phyloP scores from a whole-genome alignment of 2,113 vertebrate genomes.

The Hystrix cristata region DNA sequence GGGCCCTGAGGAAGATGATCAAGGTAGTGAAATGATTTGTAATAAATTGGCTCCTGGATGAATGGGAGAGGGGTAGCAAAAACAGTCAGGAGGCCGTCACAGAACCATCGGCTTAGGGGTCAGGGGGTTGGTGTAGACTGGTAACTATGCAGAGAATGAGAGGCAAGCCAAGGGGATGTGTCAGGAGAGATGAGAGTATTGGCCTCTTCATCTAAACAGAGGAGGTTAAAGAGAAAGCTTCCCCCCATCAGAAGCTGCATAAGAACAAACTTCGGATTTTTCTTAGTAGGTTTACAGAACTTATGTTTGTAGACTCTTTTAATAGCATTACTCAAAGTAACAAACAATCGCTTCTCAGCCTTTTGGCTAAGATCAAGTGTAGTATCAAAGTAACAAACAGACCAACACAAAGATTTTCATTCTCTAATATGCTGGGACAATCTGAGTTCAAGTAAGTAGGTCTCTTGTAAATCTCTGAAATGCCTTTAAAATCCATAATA shows the following conservation, averaged over 20 bases:
- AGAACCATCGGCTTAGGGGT: accelerated
- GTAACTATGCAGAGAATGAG: accelerated
- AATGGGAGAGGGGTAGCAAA: neutral
- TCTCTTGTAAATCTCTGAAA: slow-evolving; percentile 3
- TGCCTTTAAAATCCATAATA: slow-evolving; percentile 34
- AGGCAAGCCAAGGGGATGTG: neutral
- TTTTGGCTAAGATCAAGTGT: no score
- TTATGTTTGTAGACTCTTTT: neutral
- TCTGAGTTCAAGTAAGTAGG: neutral
- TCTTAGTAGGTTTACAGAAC: neutral
- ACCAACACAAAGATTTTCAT: neutral
- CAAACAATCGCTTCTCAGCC: neutral
- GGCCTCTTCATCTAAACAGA: neutral
- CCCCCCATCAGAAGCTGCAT: neutral
- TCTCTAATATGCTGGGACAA: neutral
- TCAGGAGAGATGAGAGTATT: neutral
- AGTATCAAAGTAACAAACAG: neutral
- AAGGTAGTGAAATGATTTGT: no score
- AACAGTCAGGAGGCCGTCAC: neutral
- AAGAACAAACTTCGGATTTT: neutral
- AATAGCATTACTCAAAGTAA: slow-evolving; percentile 23
- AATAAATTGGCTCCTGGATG: neutral
- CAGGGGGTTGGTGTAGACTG: neutral
- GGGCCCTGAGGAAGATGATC: neutral
- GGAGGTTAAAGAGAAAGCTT: neutral